Evolutionary conservation across 2,113 vertebrate species (phyloP), one percentile per base, ranked within the genome.

Genomic region (Baryphthengus martii): DNA sequence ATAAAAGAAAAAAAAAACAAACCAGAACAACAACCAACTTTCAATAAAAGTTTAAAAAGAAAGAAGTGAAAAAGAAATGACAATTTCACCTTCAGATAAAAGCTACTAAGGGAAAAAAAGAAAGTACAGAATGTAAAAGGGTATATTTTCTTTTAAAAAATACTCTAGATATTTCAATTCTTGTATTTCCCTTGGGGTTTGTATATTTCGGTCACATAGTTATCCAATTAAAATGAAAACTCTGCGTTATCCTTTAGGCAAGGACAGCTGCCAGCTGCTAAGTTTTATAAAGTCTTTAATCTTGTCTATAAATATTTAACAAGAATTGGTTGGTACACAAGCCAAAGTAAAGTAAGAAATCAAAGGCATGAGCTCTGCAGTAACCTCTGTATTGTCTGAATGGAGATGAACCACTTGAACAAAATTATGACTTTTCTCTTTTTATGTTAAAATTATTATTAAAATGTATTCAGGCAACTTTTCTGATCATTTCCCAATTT

Each of bases 281-380:
- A 98, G 97, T 98, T 98, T 98, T 97, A 98, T 97, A 97, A 98
- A 97, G 97, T 98, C 98, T 98, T 98, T 98, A 98, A 98, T 98
- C 97, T 98, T 97, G 92, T 96, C 97, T 97, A 98, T 98, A 98
- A 98, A 98, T 98, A 98, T 98, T 98, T 98, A 98, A 98, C 95
- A 98, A 97, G 97, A 98, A 98, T 90, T 97, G 94, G 97, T 97
- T 98, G 93, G 97, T 98, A 98, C 95, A 98, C 95, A 98, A 97
- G 90, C 96, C 89, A 92, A 97, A 97, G 94, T 92, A 97, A 97
- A 98, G 94, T 80, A 97, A 97, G 95, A 98, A 98, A 98, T 98
- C 97, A 98, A 98, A 98, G 93, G 61, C 66, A 88, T 66, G 90
- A 92, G 95, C 91, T 96, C 81, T 83, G 82, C 92, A 95, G 93